Evolutionary conservation across 1,140 invertebrate species (phyloP).

Genomic region (Dolichoris vasculosae): DNA sequence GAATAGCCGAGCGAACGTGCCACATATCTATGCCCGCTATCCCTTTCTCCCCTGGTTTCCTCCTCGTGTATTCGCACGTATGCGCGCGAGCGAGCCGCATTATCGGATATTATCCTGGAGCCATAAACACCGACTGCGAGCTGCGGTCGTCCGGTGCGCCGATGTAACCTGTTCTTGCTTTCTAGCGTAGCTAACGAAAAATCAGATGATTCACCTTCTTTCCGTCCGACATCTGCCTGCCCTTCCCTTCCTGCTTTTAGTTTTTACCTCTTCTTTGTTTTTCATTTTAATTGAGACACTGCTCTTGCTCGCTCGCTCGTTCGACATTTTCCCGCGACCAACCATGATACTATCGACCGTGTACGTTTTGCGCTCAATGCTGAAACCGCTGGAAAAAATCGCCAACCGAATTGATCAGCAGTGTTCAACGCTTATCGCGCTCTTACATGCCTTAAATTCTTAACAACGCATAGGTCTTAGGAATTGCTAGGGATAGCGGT

Average conservation of each 20-base stretch:
- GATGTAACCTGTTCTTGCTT: conserved; percentile 47
- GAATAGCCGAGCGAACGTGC: neutral
- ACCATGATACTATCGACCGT: neutral
- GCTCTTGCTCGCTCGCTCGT: neutral
- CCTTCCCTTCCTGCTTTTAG: neutral
- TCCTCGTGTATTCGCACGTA: neutral
- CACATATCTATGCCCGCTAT: conserved; percentile 12
- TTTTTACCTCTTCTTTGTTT: neutral
- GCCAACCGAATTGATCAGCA: conserved; percentile 16
- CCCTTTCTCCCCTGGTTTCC: neutral
- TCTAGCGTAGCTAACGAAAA: conserved; percentile 39
- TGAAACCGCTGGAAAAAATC: conserved; percentile 15
- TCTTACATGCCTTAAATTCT: neutral
- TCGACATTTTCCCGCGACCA: conserved; percentile 11
- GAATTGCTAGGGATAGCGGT: conserved; percentile 4
- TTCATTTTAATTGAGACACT: conserved; percentile 8
- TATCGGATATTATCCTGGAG: conserved; percentile 28
- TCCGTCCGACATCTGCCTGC: conserved; percentile 14
- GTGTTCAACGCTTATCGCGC: neutral
- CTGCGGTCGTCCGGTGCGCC: conserved; percentile 16
- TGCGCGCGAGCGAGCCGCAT: neutral
- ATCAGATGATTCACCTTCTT: conserved; percentile 50
- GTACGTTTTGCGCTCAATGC: too few species aligned
- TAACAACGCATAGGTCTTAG: neutral
- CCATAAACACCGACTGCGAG: conserved; percentile 38